Evolutionary conservation across 2,888 invertebrate genomes (phyloP).

Genomic region (Morpho helenor): DNA sequence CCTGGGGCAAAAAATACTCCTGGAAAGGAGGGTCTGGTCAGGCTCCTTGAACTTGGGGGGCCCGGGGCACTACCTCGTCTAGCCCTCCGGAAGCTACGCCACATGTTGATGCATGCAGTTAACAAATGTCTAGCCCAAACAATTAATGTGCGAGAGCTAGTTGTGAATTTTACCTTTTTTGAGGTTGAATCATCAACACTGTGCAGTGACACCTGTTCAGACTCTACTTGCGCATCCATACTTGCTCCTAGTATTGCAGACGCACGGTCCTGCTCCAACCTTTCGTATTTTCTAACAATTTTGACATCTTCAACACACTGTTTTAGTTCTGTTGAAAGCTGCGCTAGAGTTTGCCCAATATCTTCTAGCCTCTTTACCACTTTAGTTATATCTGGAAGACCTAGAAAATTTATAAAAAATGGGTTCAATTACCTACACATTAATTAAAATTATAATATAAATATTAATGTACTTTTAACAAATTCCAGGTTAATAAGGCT

Average conservation of each 20-base stretch:
- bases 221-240: conserved; percentile 82
- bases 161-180: conserved; percentile 81
- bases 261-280: conserved; percentile 81
- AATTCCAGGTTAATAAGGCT: too few species aligned
- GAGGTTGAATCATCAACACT: conserved; percentile 81
- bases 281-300: conserved; percentile 82
- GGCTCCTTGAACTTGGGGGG: too few species aligned
- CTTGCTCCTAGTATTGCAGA: conserved; percentile 83
- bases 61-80: too few species aligned
- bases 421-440: too few species aligned
- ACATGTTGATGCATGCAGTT: too few species aligned
- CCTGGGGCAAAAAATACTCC: too few species aligned
- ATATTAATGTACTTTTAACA: too few species aligned
- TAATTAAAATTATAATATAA: too few species aligned
- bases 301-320: conserved; percentile 87
- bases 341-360: conserved; percentile 82
- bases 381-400: conserved; percentile 52
- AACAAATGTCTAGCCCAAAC: too few species aligned
- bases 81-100: too few species aligned
- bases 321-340: conserved; percentile 84
- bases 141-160: too few species aligned
- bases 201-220: conserved; percentile 64
- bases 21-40: too few species aligned
- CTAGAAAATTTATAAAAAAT: conserved; percentile 33
- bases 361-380: conserved; percentile 84